Percentiles rank a stretch among this genome's conserved stretches.
These are phyloP conservation scores for Hirundichthys speculiger DNA, from an alignment of 2,113 vertebrate species.

Conservation along the genomic window DNA sequence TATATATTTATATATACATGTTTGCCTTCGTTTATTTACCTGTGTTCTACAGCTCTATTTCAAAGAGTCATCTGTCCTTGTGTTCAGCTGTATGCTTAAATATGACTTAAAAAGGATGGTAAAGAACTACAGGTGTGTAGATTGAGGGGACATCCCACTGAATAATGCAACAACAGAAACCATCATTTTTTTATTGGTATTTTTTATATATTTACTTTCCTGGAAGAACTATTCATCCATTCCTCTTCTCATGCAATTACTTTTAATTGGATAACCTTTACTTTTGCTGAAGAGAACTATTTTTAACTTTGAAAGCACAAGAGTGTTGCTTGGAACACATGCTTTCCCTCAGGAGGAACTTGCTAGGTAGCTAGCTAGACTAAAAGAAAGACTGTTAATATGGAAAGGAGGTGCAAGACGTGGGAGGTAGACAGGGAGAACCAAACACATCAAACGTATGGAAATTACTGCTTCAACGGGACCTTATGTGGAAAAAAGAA, in stretches of 20 bases:
- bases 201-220: constrained; percentile 60
- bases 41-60: no score
- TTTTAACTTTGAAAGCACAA: constrained; percentile 65
- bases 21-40: no score
- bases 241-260: constrained; percentile 67
- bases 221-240: constrained; percentile 32
- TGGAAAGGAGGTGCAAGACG: constrained; percentile 62
- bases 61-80: constrained; percentile 46
- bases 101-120: constrained; percentile 31
- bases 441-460: constrained; percentile 65
- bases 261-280: constrained; percentile 79
- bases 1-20: no score
- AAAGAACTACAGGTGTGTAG: constrained; percentile 19
- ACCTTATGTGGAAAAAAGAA: constrained; percentile 42
- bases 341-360: constrained; percentile 47
- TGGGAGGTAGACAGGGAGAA: constrained; percentile 49
- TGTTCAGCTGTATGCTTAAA: constrained; percentile 61
- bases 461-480: constrained; percentile 63
- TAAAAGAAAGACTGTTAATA: constrained; percentile 50
- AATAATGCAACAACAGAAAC: constrained; percentile 60
- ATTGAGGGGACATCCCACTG: constrained; percentile 44
- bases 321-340: constrained; percentile 44
- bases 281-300: constrained; percentile 60
- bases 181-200: constrained; percentile 51
- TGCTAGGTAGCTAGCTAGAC: constrained; percentile 47